Conservation (phyloP, 2,113 vertebrate genomes). For the Ailuropoda melanoleuca region DNA sequence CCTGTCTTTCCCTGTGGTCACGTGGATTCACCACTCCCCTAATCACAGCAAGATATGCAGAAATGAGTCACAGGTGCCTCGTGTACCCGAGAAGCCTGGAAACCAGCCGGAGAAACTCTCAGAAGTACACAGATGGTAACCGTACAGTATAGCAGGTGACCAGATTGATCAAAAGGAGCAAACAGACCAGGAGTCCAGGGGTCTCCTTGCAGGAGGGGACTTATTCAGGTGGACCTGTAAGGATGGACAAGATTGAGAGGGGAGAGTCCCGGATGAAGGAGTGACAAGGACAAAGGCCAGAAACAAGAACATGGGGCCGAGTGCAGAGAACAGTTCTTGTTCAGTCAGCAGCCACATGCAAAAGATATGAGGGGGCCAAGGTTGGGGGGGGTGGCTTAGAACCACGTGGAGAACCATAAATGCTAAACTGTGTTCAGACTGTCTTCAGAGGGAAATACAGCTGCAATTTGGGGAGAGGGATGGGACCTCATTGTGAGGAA, state of each 20-base stretch:
- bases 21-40: not conserved
- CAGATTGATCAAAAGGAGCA: not conserved
- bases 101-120: not conserved
- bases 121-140: not conserved
- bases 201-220: not conserved
- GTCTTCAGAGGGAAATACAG: not conserved
- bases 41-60: not conserved
- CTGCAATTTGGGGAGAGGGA: not conserved
- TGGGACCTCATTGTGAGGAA: not conserved
- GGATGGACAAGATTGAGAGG: not conserved
- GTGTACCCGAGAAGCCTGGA: not conserved
- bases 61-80: not conserved
- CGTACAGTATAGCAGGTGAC: too few relatives aligned
- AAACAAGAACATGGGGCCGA: not conserved
- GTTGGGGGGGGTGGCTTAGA: not conserved
- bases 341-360: not conserved
- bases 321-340: not conserved
- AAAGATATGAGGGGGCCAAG: not conserved
- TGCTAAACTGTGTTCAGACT: not conserved
- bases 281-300: not conserved
- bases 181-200: not conserved
- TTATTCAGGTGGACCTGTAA: not conserved
- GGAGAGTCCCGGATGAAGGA: not conserved
- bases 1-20: not conserved
- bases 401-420: rapidly evolving